phyloP scores from a whole-genome alignment of 2,113 vertebrate genomes.

The Nanger granti region DNA sequence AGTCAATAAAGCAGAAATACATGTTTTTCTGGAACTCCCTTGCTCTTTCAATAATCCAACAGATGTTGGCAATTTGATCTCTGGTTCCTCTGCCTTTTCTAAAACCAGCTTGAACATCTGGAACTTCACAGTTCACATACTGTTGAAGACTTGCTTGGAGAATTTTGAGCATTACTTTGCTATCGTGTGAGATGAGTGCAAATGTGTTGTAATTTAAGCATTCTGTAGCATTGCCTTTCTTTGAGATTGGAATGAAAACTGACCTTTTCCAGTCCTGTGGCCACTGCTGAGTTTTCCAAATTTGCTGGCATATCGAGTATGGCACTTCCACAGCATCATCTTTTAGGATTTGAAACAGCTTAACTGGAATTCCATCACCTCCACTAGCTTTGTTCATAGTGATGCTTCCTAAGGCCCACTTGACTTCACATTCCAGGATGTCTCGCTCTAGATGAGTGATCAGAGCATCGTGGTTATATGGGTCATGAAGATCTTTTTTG shows the following conservation, averaged over 20 bases:
- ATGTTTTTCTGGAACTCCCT: not conserved
- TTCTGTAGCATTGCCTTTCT: not conserved
- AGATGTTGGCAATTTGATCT: not conserved
- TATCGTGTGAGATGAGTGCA: not conserved
- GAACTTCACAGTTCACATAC: not conserved
- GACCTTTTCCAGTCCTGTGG: not conserved
- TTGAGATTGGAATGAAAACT: not conserved
- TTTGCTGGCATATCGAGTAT: not conserved
- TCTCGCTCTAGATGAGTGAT: not conserved
- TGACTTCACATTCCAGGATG: not conserved
- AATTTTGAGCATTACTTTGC: not conserved
- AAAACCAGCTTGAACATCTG: not conserved
- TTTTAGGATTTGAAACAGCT: not conserved
- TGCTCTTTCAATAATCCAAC: not conserved
- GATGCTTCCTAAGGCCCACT: not conserved
- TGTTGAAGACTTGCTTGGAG: not conserved
- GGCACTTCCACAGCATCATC: not conserved
- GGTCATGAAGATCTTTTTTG: not conserved
- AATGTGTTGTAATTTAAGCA: not conserved
- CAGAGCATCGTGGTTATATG: not conserved
- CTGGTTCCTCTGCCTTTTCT: not conserved
- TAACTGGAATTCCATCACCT: not conserved
- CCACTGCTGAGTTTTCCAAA: not conserved
- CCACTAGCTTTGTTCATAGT: not conserved
- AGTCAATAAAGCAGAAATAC: not conserved